phyloP scores from a whole-genome alignment of 2,888 invertebrate species.

The Himalopsyche anomala region DNA sequence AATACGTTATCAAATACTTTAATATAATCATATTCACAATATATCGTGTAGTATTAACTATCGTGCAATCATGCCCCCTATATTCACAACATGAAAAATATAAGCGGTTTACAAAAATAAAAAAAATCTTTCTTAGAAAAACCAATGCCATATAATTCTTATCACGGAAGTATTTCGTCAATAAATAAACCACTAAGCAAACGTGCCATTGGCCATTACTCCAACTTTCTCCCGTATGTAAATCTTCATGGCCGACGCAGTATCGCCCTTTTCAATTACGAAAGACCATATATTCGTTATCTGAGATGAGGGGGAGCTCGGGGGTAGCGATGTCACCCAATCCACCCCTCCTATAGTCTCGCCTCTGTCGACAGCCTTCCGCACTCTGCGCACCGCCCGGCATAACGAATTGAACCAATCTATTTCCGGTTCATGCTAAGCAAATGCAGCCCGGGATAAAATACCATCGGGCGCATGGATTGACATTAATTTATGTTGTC shows the following conservation, averaged over 20 bases:
- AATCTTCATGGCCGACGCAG: conserved; percentile 54
- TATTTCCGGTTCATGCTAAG: conserved; percentile 63
- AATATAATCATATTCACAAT: no score
- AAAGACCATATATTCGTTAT: conserved; percentile 63
- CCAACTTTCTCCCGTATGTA: conserved; percentile 56
- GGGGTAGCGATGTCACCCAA: conserved; percentile 18
- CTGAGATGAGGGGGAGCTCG: conserved; percentile 47
- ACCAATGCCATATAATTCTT: no score
- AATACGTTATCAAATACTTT: no score
- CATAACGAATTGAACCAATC: conserved; percentile 64
- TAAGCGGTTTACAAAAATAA: no score
- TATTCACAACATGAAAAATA: no score
- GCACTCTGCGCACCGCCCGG: conserved; percentile 46
- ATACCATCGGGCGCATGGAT: background rate
- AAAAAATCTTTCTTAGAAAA: no score
- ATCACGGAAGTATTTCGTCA: background rate
- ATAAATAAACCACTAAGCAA: background rate
- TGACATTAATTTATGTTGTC: background rate
- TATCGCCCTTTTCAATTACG: conserved; percentile 64
- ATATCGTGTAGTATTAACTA: no score
- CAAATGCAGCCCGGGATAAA: conserved; percentile 56
- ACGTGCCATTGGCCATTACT: conserved; percentile 44
- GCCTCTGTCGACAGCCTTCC: conserved; percentile 54
- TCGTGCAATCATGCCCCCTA: no score
- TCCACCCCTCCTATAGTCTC: background rate